Evolutionary conservation across 2,888 invertebrate species (phyloP).

Genomic region (Drosophila borborema): DNA sequence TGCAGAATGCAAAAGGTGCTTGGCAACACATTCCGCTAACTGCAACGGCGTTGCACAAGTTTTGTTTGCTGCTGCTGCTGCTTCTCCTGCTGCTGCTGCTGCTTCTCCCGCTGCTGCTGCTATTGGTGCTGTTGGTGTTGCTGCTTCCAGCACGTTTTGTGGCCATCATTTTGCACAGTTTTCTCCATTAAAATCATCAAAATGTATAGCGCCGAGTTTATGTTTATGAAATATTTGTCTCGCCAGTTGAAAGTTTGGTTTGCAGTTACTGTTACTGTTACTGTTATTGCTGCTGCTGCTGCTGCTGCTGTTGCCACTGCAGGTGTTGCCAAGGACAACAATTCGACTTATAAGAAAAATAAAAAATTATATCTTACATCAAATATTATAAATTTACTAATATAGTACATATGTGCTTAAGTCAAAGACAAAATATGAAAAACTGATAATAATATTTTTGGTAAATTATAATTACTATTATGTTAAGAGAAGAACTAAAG

Average conservation of each 20-base stretch:
- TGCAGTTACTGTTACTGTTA: constrained; percentile 4
- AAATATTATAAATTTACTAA: not conserved
- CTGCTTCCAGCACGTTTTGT: constrained; percentile 72
- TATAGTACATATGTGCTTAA: not conserved
- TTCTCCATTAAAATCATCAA: constrained; percentile 80
- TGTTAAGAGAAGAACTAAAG: no score
- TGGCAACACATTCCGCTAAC: constrained; percentile 77
- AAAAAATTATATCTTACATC: not conserved
- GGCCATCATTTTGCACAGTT: constrained; percentile 80
- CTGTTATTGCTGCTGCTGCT: not conserved
- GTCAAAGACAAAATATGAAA: not conserved
- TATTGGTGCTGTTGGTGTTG: not conserved
- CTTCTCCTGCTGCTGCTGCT: constrained; percentile 18
- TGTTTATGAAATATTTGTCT: constrained; percentile 76
- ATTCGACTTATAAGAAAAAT: not conserved
- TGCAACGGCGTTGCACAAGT: constrained; percentile 34
- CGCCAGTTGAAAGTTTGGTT: constrained; percentile 38
- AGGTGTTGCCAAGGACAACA: constrained; percentile 11
- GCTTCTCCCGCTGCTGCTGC: no score
- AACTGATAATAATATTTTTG: no score
- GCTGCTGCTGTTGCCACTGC: constrained; percentile 5
- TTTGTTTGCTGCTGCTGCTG: constrained; percentile 9
- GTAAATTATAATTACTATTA: no score
- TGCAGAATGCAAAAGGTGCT: constrained; percentile 71
- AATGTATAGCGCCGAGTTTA: constrained; percentile 73